Percentiles rank a stretch among this genome's conserved stretches.
phyloP scores from a whole-genome alignment of 2,113 vertebrate species.

The Cardinalis cardinalis region DNA sequence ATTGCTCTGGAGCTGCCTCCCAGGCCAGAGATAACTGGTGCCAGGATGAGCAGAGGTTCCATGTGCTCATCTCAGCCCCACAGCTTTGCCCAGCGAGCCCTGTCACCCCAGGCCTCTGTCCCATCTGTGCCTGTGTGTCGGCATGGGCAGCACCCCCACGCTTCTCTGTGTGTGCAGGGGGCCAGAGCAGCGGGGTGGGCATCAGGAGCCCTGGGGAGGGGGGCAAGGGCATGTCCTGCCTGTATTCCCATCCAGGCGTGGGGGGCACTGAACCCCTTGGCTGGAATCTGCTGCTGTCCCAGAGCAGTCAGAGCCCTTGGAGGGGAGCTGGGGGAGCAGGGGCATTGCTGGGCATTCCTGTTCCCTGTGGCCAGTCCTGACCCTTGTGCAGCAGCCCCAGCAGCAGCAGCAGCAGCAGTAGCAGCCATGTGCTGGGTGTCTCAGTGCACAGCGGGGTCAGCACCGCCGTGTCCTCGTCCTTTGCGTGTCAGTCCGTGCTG shows the following conservation, averaged over 20 bases:
- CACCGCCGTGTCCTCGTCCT: neutral
- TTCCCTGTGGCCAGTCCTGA: slow-evolving; percentile 15
- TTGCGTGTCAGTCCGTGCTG: neutral
- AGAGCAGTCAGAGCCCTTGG: fast-evolving
- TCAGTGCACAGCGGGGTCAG: neutral
- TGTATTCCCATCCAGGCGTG: fast-evolving
- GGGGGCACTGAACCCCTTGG: neutral
- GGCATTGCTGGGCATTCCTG: neutral
- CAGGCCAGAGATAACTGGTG: neutral
- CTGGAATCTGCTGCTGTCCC: neutral
- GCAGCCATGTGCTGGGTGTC: neutral
- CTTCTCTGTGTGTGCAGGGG: neutral
- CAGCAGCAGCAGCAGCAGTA: neutral
- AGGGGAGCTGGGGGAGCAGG: neutral
- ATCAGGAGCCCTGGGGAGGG: neutral
- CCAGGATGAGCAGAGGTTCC: fast-evolving
- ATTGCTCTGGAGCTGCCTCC: neutral
- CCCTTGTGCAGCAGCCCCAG: neutral
- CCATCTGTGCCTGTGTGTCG: neutral
- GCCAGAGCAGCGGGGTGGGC: fast-evolving
- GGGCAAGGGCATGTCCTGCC: neutral
- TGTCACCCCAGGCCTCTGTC: neutral
- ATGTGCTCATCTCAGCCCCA: neutral
- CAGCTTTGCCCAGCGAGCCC: fast-evolving
- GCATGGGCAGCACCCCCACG: neutral